These are phyloP conservation scores for Ophiodon elongatus DNA, from an alignment of 2,113 vertebrate species.

Conservation along the genomic window DNA sequence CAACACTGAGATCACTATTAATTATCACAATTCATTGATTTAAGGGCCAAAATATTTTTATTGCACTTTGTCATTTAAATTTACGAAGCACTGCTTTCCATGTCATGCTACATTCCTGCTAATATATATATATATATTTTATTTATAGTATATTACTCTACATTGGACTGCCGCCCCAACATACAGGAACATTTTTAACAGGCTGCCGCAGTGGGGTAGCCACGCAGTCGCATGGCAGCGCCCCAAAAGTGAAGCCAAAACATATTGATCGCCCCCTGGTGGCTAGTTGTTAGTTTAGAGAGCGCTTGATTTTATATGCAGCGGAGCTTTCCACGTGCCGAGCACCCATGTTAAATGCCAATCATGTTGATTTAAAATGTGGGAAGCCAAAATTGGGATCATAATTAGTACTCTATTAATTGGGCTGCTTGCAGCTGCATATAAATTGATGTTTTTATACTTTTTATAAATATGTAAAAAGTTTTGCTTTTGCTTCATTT, in stretches of 20 bases:
- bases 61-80: neutral
- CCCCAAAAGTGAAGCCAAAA: too few species aligned
- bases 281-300: neutral
- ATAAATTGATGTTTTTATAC: constrained; percentile 39
- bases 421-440: constrained; percentile 32
- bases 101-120: too few species aligned
- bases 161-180: too few species aligned
- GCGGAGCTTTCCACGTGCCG: neutral
- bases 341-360: neutral
- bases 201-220: too few species aligned
- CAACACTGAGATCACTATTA: neutral
- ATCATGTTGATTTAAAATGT: neutral
- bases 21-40: neutral
- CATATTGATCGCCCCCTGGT: neutral
- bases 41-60: neutral
- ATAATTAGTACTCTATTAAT: neutral
- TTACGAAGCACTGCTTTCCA: too few species aligned
- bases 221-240: too few species aligned
- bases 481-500: constrained; percentile 18
- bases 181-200: too few species aligned
- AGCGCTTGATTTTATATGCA: neutral
- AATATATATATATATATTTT: too few species aligned
- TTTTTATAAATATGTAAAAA: constrained; percentile 41
- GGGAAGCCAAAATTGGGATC: neutral
- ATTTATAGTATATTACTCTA: too few species aligned